Percentiles rank a stretch among this genome's conserved stretches.
These are phyloP conservation scores for Tinea semifulvella DNA, from an alignment of 2,888 invertebrate species.

Conservation along the genomic window DNA sequence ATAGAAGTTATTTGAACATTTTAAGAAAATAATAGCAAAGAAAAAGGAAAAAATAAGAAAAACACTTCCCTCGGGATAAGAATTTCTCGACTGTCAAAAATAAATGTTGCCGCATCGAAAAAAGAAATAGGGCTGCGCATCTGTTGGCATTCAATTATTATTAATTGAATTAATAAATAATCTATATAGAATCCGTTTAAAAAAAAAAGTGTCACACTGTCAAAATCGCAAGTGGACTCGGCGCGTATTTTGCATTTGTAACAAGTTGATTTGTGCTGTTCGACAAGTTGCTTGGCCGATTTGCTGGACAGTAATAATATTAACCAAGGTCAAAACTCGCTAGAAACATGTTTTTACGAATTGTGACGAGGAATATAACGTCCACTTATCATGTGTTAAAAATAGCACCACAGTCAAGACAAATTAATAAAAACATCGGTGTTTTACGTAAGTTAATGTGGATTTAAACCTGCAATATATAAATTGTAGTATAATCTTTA, in stretches of 20 bases:
- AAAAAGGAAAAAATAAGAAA: not conserved
- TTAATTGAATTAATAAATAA: too few species aligned
- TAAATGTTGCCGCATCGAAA: not conserved
- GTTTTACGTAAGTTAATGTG: not conserved
- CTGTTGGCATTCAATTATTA: too few species aligned
- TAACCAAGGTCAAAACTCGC: constrained; percentile 1
- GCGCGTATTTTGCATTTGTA: constrained; percentile 3
- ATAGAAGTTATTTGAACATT: not conserved
- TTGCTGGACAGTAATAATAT: not conserved
- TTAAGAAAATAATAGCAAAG: not conserved
- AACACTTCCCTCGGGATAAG: constrained; percentile 2
- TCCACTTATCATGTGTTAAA: constrained; percentile 6
- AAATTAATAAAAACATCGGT: constrained; percentile 4
- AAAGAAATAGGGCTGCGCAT: not conserved
- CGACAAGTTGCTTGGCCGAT: not conserved
- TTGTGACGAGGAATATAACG: not conserved
- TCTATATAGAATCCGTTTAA: too few species aligned
- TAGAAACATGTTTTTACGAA: constrained; percentile 1
- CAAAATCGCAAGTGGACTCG: too few species aligned
- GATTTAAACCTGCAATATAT: not conserved
- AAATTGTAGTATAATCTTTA: not conserved
- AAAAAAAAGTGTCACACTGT: too few species aligned
- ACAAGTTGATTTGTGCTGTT: not conserved
- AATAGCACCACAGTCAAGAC: constrained; percentile 4
- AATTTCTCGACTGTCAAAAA: constrained; percentile 1